phyloP scores from a whole-genome alignment of 2,113 vertebrate species.

The Setophaga coronata region DNA sequence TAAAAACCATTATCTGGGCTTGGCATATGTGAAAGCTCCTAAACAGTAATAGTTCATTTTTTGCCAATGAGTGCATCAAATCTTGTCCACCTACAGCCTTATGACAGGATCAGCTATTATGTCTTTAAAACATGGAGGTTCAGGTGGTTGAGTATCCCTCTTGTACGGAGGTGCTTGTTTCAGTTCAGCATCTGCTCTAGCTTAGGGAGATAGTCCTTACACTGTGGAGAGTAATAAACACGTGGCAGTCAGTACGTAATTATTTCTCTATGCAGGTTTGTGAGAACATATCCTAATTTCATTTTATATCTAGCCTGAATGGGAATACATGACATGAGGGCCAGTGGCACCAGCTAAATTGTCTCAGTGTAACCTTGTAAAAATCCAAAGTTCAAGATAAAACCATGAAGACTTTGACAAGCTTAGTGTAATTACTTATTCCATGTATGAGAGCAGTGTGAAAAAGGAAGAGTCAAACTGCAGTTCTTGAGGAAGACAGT shows the following conservation, averaged over 20 bases:
- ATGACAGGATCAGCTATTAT: neutral
- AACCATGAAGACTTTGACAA: neutral
- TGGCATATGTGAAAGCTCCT: neutral
- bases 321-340: fast-evolving
- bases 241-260: neutral
- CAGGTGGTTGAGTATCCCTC: neutral
- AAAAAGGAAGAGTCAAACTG: neutral
- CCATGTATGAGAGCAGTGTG: neutral
- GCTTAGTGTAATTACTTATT: neutral
- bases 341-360: neutral
- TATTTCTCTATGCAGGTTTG: neutral
- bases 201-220: neutral
- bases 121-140: neutral
- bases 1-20: neutral
- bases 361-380: neutral
- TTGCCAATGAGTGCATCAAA: neutral
- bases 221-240: neutral
- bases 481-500: neutral
- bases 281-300: neutral
- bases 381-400: neutral
- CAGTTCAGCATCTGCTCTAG: neutral
- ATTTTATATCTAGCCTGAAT: neutral
- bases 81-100: neutral
- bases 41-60: neutral
- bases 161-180: neutral